Percentiles rank a stretch among this genome's conserved stretches.
Evolutionary conservation across 2,797 vertebrate genomes (phyloP).

Genomic region (Carcharodon carcharias): DNA sequence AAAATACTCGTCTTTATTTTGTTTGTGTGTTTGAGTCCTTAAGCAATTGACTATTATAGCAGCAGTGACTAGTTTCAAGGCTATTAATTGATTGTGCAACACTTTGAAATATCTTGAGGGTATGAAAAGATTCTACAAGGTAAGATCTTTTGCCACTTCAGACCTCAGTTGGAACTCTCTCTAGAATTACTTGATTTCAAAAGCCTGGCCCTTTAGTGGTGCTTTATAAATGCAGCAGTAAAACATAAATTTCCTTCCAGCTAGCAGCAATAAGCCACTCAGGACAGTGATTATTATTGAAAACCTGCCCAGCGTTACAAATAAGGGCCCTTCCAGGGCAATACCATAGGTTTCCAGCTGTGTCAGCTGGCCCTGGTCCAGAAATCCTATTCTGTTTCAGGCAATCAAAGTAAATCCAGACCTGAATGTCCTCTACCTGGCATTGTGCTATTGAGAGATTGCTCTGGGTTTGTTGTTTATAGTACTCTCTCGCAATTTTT

Average conservation of each 20-base stretch:
- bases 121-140: not conserved
- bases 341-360: not conserved
- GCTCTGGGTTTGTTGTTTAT: not conserved
- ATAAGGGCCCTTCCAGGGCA: not conserved
- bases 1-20: not conserved
- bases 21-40: not conserved
- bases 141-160: not conserved
- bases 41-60: not conserved
- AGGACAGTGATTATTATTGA: not conserved
- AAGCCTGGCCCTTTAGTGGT: not conserved
- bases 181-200: not conserved
- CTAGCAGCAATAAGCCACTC: not conserved
- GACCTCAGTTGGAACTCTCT: not conserved
- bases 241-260: not conserved
- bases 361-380: not conserved
- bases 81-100: not conserved
- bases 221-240: not conserved
- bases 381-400: not conserved
- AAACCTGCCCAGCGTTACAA: not conserved
- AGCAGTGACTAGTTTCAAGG: not conserved
- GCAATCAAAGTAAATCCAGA: not conserved
- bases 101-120: not conserved
- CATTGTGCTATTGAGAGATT: not conserved
- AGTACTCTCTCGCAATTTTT: not conserved
- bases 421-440: not conserved